Evolutionary conservation across 2,888 invertebrate genomes (phyloP), one percentile per base, ranked within the genome.

Genomic region (Volucella inanis): DNA sequence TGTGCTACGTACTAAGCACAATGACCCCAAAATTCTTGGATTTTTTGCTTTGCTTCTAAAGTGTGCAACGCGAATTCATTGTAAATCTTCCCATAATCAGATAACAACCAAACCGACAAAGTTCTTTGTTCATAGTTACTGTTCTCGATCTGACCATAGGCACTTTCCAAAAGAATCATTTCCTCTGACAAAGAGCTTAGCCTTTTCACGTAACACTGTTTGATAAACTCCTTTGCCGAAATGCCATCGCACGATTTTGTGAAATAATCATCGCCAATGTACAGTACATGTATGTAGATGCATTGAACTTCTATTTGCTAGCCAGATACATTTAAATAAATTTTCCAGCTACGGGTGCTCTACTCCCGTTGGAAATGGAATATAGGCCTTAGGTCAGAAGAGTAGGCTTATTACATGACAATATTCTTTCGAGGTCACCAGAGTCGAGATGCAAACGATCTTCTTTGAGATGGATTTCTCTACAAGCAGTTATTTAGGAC

Each of bases 381-480:
- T 70, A 52, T 76, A 81, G 64, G 75, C 75, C 75, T 81, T 70
- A 81, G 75, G 75, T 70, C 81, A 76, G 8, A 62, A 64, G 59
- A 76, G 64, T 75, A 70, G 75, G 75, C 62, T 31, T 64, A 31
- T 15, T 75, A 70, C 81, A 75, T 65, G 76, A 81, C 81, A 74
- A 43, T 75, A 57, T 81, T 76, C 52, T 55, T 64, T 71, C 22
- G 75, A 45, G 81, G 81, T 81, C 81, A 76, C 39, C 62, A 70
- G 62, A 55, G 62, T 74, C 80, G 76, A 76, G 68, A 55, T 52
- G 64, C 62, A 39, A 62, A 70, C 74, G 80, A 74, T 80, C 72
- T 62, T 64, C 52, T 50, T 39, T 75, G 65, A 65, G 79, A 81
- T 65, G 70, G 65, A 76, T 81, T 76, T 75, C 81, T 70, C 70